phyloP scores from a whole-genome alignment of 1,140 invertebrate species.

The Drosophila grimshawi region DNA sequence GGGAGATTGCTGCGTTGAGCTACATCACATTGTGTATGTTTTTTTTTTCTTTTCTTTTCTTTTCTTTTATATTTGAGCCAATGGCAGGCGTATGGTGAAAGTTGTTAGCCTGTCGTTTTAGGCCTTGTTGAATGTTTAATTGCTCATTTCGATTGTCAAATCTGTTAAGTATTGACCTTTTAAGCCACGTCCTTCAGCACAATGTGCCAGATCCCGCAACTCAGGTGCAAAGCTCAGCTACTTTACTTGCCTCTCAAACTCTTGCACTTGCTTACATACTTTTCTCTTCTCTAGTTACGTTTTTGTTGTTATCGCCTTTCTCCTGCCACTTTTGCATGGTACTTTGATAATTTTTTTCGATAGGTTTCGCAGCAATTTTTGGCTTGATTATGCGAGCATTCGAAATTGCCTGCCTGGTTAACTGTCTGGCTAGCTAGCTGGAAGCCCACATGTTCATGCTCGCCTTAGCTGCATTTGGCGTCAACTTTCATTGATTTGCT shows the following conservation, averaged over 20 bases:
- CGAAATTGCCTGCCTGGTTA: conserved; percentile 52
- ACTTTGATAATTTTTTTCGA: conserved; percentile 38
- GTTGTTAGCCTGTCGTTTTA: conserved; percentile 42
- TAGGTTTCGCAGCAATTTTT: conserved; percentile 60
- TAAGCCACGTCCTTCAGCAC: conserved; percentile 65
- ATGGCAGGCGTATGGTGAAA: conserved; percentile 40
- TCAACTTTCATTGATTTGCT: conserved; percentile 68
- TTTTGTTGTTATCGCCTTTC: conserved; percentile 41
- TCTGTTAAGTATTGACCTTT: conserved; percentile 59
- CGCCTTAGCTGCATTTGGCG: conserved; percentile 34
- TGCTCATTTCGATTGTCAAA: conserved; percentile 53
- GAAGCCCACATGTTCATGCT: conserved; percentile 32
- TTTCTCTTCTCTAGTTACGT: conserved; percentile 5
- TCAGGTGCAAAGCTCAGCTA: conserved; percentile 21
- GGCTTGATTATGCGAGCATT: conserved; percentile 77
- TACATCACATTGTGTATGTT: conserved; percentile 36
- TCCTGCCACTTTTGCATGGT: conserved; percentile 44
- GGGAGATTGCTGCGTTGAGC: neutral
- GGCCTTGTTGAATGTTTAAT: conserved; percentile 74
- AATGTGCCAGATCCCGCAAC: conserved; percentile 30
- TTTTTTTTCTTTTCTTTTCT: conserved; percentile 8
- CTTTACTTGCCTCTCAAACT: neutral
- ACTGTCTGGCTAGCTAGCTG: neutral
- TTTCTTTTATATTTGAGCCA: conserved; percentile 22
- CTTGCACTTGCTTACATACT: neutral